phyloP scores from a whole-genome alignment of 1,140 invertebrate genomes.

The Drosophila orena region DNA sequence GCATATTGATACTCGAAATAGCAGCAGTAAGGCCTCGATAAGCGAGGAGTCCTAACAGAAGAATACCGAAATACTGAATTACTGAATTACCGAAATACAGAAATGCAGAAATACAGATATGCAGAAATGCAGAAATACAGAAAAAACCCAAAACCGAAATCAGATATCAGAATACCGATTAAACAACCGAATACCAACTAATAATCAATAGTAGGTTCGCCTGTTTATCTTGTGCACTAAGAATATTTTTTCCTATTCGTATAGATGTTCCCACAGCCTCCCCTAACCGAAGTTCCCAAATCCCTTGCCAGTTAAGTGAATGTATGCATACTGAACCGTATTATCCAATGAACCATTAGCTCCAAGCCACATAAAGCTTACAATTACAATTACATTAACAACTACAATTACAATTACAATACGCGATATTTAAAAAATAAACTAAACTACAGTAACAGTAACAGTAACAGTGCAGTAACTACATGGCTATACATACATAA shows the following conservation, averaged over 20 bases:
- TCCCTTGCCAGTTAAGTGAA: slow-evolving; percentile 44
- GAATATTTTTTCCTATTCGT: slow-evolving; percentile 27
- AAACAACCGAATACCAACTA: slow-evolving; percentile 11
- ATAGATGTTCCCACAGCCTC: slow-evolving; percentile 1
- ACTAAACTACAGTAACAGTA: slow-evolving; percentile 32
- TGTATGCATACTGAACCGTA: slow-evolving; percentile 53
- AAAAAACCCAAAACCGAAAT: slow-evolving; percentile 15
- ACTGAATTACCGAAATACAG: slow-evolving; percentile 15
- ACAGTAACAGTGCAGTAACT: slow-evolving; percentile 26
- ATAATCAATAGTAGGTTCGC: slow-evolving; percentile 29
- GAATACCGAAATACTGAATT: slow-evolving; percentile 14
- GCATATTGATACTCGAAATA: slow-evolving; percentile 53
- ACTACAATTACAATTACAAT: slow-evolving; percentile 51
- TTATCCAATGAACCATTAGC: slow-evolving; percentile 79
- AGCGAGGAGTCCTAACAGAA: slow-evolving; percentile 11
- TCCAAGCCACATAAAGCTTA: slow-evolving; percentile 79
- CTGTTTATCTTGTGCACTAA: slow-evolving; percentile 26
- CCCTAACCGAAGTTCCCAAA: slow-evolving; percentile 10
- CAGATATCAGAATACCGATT: slow-evolving; percentile 1
- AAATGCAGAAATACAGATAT: background rate
- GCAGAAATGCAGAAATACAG: slow-evolving; percentile 1
- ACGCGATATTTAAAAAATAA: slow-evolving; percentile 52
- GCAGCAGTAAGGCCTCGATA: slow-evolving; percentile 34
- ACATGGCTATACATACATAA: slow-evolving; percentile 52
- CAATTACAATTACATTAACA: slow-evolving; percentile 56